A percentile compares a stretch with the other conserved stretches of the same genome.
These are phyloP conservation scores for Zygothrica quintamaculata DNA, from an alignment of 2,888 invertebrate genomes.

Conservation along the genomic window DNA sequence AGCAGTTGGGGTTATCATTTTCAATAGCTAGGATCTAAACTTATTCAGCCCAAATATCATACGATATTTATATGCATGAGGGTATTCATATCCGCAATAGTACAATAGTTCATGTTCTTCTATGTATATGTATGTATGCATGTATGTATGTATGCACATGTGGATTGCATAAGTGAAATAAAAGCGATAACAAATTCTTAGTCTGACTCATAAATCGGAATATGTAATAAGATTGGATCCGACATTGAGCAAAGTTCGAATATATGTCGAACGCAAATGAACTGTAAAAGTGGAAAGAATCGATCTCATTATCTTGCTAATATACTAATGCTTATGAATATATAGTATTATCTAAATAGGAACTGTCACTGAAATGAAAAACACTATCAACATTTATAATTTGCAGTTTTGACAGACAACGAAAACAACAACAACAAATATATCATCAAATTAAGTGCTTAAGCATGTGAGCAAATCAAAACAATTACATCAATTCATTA, in stretches of 20 bases:
- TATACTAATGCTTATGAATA: too few species aligned
- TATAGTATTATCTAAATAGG: conserved; percentile 32
- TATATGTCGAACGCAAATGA: conserved; percentile 1
- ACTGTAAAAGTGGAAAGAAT: conserved; percentile 19
- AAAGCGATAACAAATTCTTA: conserved; percentile 16
- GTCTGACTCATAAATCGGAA: conserved; percentile 24
- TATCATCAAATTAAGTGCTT: too few species aligned
- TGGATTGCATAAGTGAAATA: conserved; percentile 28
- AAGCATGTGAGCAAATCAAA: conserved; percentile 6
- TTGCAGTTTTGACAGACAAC: conserved; percentile 13
- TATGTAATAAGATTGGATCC: conserved; percentile 2
- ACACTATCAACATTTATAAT: conserved; percentile 18
- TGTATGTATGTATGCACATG: background rate
- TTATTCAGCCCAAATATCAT: background rate
- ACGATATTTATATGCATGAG: too few species aligned
- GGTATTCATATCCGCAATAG: background rate
- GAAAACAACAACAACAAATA: background rate
- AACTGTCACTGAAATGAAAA: conserved; percentile 28
- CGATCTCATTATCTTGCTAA: background rate
- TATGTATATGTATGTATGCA: too few species aligned
- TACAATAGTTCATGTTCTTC: background rate
- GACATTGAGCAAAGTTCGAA: background rate
- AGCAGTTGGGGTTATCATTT: too few species aligned
- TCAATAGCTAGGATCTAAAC: too few species aligned
- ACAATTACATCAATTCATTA: too few species aligned